phyloP scores from a whole-genome alignment of 2,888 invertebrate species.

The Peribatodes rhomboidaria region DNA sequence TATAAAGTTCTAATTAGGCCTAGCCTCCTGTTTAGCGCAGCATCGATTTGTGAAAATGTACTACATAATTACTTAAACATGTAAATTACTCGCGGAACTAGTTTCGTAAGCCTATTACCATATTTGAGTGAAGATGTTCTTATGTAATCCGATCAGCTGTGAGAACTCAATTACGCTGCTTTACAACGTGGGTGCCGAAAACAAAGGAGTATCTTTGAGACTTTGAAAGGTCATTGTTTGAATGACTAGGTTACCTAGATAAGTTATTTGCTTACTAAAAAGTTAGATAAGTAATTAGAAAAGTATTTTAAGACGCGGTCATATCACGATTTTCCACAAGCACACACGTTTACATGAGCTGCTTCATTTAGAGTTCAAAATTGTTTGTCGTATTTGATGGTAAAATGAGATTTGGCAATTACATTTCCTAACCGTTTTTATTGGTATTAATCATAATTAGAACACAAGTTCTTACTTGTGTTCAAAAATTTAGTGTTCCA shows the following conservation, averaged over 20 bases:
- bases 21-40: slow-evolving; percentile 10
- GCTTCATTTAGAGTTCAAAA: too few species aligned
- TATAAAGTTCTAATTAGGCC: slow-evolving; percentile 25
- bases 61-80: slow-evolving; percentile 15
- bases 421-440: too few species aligned
- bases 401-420: too few species aligned
- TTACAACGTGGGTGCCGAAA: slow-evolving; percentile 27
- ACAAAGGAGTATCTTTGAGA: slow-evolving; percentile 34
- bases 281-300: not conserved
- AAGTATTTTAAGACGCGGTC: too few species aligned
- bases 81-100: slow-evolving; percentile 29
- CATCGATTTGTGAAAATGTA: slow-evolving; percentile 35
- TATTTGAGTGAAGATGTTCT: slow-evolving; percentile 28
- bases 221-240: slow-evolving; percentile 17
- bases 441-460: too few species aligned
- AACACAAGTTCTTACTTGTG: too few species aligned
- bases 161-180: slow-evolving; percentile 44
- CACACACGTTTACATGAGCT: too few species aligned
- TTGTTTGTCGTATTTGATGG: too few species aligned
- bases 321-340: too few species aligned
- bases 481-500: too few species aligned
- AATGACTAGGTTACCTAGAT: slow-evolving; percentile 8
- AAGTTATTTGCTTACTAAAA: too few species aligned
- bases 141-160: slow-evolving; percentile 35
- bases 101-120: slow-evolving; percentile 33